phyloP scores from a whole-genome alignment of 2,797 vertebrate species.

The Sylvia borin region DNA sequence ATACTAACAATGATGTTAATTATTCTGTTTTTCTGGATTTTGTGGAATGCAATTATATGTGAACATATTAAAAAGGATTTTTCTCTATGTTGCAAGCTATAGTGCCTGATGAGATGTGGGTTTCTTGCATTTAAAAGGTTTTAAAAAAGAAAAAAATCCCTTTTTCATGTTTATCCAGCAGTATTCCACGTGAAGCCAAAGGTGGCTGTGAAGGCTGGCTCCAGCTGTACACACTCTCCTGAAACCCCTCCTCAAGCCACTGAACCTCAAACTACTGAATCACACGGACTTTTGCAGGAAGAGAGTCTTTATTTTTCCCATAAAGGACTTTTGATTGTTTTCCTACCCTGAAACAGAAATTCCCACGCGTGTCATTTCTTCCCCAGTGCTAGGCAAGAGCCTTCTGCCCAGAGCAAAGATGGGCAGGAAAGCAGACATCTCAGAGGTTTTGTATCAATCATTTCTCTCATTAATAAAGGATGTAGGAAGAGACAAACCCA shows the following conservation, averaged over 20 bases:
- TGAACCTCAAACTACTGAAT: background rate
- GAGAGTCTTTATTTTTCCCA: background rate
- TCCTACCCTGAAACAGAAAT: background rate
- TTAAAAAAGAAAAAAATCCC: too few relatives aligned
- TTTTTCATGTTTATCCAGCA: fast-evolving
- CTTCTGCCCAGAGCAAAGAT: background rate
- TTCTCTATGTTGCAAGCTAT: background rate
- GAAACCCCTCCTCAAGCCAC: background rate
- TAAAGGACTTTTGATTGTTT: background rate
- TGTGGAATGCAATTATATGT: background rate
- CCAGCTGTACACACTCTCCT: background rate
- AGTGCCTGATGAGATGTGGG: background rate
- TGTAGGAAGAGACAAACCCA: background rate
- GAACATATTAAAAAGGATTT: background rate
- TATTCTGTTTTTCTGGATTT: background rate
- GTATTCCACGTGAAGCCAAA: background rate
- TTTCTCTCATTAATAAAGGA: background rate
- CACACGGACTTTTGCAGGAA: fast-evolving
- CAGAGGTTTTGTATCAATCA: fast-evolving
- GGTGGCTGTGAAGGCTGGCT: background rate
- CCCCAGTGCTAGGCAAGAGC: fast-evolving
- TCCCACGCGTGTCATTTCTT: background rate
- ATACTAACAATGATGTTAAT: background rate
- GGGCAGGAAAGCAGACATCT: background rate
- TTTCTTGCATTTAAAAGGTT: background rate